Conservation (phyloP, 2,797 vertebrate species). For the Mus spretus region DNA sequence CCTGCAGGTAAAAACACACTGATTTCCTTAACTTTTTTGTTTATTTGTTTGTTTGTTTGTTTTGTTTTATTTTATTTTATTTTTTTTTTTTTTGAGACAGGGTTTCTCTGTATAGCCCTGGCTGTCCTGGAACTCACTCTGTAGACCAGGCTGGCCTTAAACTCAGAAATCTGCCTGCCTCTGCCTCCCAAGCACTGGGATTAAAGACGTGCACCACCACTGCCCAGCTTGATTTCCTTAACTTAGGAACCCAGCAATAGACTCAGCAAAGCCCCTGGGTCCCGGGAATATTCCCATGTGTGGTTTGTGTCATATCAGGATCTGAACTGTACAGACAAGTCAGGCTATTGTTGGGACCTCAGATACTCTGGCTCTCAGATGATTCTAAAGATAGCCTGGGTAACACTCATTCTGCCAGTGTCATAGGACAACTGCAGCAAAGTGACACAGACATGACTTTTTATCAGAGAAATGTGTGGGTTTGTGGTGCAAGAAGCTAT, state of each 20-base stretch:
- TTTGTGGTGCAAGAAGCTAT: not conserved
- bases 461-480: not conserved
- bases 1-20: not conserved
- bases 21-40: not conserved
- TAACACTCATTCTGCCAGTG: not conserved
- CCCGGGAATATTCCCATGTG: too few relatives aligned
- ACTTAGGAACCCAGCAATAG: not conserved
- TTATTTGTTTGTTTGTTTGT: too few relatives aligned
- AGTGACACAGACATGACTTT: not conserved
- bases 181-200: too few relatives aligned
- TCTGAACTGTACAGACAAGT: rapidly evolving
- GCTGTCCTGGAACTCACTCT: too few relatives aligned
- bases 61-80: too few relatives aligned
- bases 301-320: not conserved
- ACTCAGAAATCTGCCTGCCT: too few relatives aligned
- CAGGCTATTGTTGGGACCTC: too few relatives aligned
- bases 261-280: not conserved
- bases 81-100: too few relatives aligned
- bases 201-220: too few relatives aligned
- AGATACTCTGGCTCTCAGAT: not conserved
- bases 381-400: rapidly evolving
- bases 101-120: too few relatives aligned
- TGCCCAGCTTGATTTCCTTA: not conserved
- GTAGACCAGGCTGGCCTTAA: too few relatives aligned
- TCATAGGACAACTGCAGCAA: too few relatives aligned